phyloP scores from a whole-genome alignment of 2,888 invertebrate species.

The Mythimna loreyi region DNA sequence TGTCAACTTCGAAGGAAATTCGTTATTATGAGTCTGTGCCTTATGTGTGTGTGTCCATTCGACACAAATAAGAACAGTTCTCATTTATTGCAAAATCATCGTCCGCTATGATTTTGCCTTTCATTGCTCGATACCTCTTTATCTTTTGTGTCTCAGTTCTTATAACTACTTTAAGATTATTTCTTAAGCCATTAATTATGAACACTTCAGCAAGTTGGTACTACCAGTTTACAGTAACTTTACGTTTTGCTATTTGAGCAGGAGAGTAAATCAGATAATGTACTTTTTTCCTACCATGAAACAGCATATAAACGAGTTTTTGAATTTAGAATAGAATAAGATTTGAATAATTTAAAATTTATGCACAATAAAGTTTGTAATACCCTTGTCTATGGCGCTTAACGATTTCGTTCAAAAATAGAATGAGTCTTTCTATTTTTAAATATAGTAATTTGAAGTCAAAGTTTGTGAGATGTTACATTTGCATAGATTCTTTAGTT shows the following conservation, averaged over 20 bases:
- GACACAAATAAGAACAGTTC: neutral
- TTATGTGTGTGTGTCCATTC: neutral
- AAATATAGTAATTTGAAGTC: too few relatives aligned
- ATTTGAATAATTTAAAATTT: conserved; percentile 62
- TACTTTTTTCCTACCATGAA: conserved; percentile 38
- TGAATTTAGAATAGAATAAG: conserved; percentile 53
- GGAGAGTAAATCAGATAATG: conserved; percentile 24
- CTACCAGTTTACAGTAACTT: neutral
- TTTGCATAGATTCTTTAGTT: too few relatives aligned
- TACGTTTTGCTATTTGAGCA: conserved; percentile 22
- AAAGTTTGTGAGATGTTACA: too few relatives aligned
- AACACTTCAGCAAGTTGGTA: neutral
- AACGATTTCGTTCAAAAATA: conserved; percentile 20
- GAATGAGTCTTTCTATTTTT: too few relatives aligned
- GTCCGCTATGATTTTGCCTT: neutral
- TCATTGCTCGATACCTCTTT: neutral
- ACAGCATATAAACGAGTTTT: conserved; percentile 51
- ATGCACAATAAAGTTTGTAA: conserved; percentile 59
- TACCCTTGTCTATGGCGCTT: conserved; percentile 51
- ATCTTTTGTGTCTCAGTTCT: neutral
- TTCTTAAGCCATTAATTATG: neutral
- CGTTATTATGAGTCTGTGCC: neutral
- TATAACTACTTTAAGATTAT: neutral
- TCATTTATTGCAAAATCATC: neutral
- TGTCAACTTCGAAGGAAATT: neutral